These are phyloP conservation scores for Mormyrus hasselquistii DNA, from an alignment of 2,797 vertebrate species.

Conservation along the genomic window DNA sequence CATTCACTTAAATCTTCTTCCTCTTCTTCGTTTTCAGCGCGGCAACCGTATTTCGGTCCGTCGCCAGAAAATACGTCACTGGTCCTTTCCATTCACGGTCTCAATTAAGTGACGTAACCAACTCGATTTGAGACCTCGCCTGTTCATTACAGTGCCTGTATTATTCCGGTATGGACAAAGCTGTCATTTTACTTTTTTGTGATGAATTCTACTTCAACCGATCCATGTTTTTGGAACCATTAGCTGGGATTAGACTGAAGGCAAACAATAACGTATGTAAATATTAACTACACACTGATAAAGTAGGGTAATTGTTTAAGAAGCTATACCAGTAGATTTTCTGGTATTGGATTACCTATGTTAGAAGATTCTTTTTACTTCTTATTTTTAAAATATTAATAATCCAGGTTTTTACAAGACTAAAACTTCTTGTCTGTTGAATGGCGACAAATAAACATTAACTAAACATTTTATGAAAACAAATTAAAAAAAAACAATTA, in stretches of 20 bases:
- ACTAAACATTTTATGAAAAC: not conserved
- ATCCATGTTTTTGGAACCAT: not conserved
- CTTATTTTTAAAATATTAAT: not conserved
- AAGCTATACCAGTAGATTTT: not conserved
- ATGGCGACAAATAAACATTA: not conserved
- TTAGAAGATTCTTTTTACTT: not conserved
- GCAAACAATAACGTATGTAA: not conserved
- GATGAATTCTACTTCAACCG: not conserved
- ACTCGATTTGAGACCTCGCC: not conserved
- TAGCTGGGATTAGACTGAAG: not conserved
- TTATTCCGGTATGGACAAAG: not conserved
- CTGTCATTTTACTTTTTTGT: not conserved
- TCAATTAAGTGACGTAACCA: conserved; percentile 10
- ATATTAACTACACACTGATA: not conserved
- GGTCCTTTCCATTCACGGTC: not conserved
- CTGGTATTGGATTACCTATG: not conserved
- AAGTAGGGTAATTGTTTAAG: not conserved
- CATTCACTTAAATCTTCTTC: not conserved
- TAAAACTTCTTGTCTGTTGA: not conserved
- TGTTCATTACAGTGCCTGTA: not conserved
- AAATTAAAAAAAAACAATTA: not conserved
- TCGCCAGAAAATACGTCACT: not conserved
- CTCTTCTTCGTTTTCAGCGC: not conserved
- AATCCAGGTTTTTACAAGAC: not conserved
- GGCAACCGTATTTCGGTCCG: not conserved